A percentile compares a stretch with the other conserved stretches of the same genome.
These are phyloP conservation scores for Microdon myrmicae DNA, from an alignment of 2,888 invertebrate genomes.

Conservation along the genomic window DNA sequence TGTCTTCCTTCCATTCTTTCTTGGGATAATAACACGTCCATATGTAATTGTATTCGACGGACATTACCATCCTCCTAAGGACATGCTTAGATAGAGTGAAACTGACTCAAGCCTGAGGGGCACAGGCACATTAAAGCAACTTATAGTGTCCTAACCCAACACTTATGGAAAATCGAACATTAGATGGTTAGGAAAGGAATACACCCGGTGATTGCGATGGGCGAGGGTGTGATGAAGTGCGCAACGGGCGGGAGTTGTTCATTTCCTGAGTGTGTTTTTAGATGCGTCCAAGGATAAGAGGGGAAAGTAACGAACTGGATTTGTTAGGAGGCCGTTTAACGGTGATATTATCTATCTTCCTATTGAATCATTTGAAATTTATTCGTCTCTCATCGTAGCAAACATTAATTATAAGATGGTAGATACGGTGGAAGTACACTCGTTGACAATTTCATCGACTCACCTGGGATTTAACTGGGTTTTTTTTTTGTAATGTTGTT, in stretches of 20 bases:
- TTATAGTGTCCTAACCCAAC: constrained; percentile 51
- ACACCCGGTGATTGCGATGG: too few relatives aligned
- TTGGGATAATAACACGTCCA: constrained; percentile 46
- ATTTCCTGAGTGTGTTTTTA: constrained; percentile 20
- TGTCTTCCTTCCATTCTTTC: constrained; percentile 1
- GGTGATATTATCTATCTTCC: constrained; percentile 41
- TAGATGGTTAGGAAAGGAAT: too few relatives aligned
- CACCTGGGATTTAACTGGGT: background rate
- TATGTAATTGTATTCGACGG: constrained; percentile 49
- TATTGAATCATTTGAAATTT: constrained; percentile 49
- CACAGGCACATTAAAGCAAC: constrained; percentile 48
- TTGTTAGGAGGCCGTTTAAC: constrained; percentile 20
- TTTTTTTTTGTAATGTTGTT: too few relatives aligned
- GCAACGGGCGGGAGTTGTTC: constrained; percentile 2
- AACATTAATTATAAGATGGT: constrained; percentile 34
- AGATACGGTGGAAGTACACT: constrained; percentile 11
- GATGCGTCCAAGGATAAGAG: constrained; percentile 2
- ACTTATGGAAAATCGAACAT: constrained; percentile 47
- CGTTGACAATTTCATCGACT: background rate
- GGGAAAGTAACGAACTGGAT: too few relatives aligned
- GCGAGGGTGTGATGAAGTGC: constrained; percentile 2
- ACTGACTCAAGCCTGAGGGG: constrained; percentile 11
- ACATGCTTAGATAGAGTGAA: background rate
- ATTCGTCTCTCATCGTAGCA: constrained; percentile 29
- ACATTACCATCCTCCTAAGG: constrained; percentile 25